A percentile compares a stretch with the other conserved stretches of the same genome.
Conservation (phyloP, 2,888 invertebrate species). For the Acleris emargana region DNA sequence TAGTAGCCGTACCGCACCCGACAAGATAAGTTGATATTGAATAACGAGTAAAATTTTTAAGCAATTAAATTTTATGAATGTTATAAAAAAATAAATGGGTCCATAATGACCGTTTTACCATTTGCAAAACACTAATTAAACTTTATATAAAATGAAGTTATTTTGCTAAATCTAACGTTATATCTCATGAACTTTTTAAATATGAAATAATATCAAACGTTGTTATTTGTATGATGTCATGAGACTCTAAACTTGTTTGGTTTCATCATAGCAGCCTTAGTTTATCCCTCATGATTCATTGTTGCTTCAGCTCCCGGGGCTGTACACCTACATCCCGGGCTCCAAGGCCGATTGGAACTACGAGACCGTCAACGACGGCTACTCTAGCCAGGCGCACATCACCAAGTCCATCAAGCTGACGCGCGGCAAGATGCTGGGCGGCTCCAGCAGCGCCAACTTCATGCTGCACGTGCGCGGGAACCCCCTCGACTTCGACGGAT, state of each 20-base stretch:
- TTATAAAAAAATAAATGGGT: no score
- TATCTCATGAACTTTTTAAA: no score
- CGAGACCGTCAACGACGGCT: slow-evolving; percentile 24
- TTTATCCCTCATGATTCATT: background rate
- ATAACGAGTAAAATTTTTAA: no score
- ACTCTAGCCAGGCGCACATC: slow-evolving; percentile 31
- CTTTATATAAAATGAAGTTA: no score
- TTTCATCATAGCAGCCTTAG: background rate
- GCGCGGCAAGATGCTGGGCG: slow-evolving; percentile 33
- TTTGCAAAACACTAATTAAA: no score
- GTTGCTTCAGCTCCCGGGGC: slow-evolving; percentile 29
- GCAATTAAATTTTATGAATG: no score
- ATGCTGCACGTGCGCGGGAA: slow-evolving; percentile 32
- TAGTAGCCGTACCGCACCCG: no score
- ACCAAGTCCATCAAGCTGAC: slow-evolving; percentile 18
- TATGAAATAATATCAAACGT: no score
- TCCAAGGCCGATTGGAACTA: slow-evolving; percentile 34
- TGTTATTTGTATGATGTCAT: no score
- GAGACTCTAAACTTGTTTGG: background rate
- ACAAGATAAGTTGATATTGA: no score
- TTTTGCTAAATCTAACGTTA: no score
- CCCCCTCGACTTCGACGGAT: slow-evolving; percentile 24
- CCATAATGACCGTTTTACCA: no score
- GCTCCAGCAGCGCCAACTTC: slow-evolving; percentile 34
- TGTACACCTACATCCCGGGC: slow-evolving; percentile 23